Evolutionary conservation across 2,888 invertebrate species (phyloP).

Genomic region (Aspidiotus rigidus): DNA sequence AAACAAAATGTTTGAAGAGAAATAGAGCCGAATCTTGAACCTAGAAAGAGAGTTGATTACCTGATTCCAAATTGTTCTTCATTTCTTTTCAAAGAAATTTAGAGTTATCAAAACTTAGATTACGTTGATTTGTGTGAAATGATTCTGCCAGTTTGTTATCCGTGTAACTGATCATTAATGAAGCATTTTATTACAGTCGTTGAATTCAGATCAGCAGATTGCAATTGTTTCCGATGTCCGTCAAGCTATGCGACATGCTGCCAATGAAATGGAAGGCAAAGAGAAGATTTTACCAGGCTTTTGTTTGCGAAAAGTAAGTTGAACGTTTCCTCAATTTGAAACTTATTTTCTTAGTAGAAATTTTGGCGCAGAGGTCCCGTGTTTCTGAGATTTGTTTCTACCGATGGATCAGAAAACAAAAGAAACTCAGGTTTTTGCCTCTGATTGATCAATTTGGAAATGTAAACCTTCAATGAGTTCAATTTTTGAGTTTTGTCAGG

Average conservation of each 20-base stretch:
- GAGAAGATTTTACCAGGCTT: conserved; percentile 75
- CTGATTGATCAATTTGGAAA: background rate
- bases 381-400: background rate
- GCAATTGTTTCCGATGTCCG: conserved; percentile 80
- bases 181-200: conserved; percentile 47
- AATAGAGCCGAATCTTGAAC: no score
- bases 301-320: conserved; percentile 70
- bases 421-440: background rate
- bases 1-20: no score
- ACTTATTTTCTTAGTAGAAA: conserved; percentile 9
- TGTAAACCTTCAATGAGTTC: no score
- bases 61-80: no score
- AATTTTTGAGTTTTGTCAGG: no score
- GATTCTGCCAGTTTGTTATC: no score
- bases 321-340: background rate
- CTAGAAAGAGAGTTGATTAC: no score
- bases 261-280: conserved; percentile 68
- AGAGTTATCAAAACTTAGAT: no score
- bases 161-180: no score
- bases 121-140: no score
- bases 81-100: no score
- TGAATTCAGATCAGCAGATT: conserved; percentile 75
- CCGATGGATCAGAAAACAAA: background rate
- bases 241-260: conserved; percentile 84
- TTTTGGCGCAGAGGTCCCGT: background rate